A percentile compares a stretch with the other conserved stretches of the same genome.
Evolutionary conservation across 2,888 invertebrate genomes (phyloP).

Genomic region (Cabera pusaria): DNA sequence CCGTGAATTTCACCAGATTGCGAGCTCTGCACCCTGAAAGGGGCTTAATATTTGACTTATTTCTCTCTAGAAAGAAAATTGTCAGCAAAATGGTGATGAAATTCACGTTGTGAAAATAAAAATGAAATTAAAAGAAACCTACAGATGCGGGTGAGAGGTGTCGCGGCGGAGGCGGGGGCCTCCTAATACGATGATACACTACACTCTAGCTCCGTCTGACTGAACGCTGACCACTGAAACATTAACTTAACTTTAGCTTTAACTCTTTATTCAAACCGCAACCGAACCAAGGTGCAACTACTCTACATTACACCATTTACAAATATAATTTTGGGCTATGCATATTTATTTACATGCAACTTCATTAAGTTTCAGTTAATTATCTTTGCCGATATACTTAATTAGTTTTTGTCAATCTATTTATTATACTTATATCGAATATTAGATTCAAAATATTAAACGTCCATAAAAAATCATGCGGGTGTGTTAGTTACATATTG

Average conservation of each 20-base stretch:
- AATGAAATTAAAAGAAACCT: slow-evolving; percentile 71
- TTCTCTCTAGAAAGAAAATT: not conserved
- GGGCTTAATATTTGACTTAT: not conserved
- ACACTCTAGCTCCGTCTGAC: slow-evolving; percentile 76
- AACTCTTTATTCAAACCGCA: slow-evolving; percentile 48
- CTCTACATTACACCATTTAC: slow-evolving; percentile 28
- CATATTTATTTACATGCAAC: slow-evolving; percentile 47
- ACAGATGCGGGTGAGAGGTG: slow-evolving; percentile 72
- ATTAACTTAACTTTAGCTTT: slow-evolving; percentile 70
- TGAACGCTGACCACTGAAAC: slow-evolving; percentile 80
- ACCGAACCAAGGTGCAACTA: slow-evolving; percentile 63
- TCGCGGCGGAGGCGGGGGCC: slow-evolving; percentile 73
- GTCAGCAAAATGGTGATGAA: slow-evolving; percentile 24
- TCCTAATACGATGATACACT: slow-evolving; percentile 62
- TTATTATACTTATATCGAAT: slow-evolving; percentile 4
- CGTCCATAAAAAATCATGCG: slow-evolving; percentile 5
- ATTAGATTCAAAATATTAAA: not conserved
- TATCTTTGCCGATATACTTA: slow-evolving; percentile 1
- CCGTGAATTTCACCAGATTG: slow-evolving; percentile 28
- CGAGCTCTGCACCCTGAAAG: not conserved
- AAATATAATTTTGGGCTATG: slow-evolving; percentile 21
- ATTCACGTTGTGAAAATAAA: slow-evolving; percentile 45
- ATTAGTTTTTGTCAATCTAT: slow-evolving; percentile 10
- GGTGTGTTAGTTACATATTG: slow-evolving; percentile 41
- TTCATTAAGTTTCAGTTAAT: slow-evolving; percentile 13